Evolutionary conservation across 2,797 vertebrate genomes (phyloP).

Genomic region (Carapus acus): DNA sequence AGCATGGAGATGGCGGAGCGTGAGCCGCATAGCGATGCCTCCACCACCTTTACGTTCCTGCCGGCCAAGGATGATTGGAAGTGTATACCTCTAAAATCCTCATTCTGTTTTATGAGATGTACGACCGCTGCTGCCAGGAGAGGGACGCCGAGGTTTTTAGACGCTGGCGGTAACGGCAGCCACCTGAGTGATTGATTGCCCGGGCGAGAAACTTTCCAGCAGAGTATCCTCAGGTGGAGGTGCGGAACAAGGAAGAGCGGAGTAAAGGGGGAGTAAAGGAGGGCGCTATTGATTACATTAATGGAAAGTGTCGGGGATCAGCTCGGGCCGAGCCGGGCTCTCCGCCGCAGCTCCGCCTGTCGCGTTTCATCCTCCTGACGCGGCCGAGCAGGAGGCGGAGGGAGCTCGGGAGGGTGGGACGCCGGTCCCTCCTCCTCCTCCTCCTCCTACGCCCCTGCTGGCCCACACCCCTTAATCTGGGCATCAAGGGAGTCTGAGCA

Average conservation of each 20-base stretch:
- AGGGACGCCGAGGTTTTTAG: conserved; percentile 28
- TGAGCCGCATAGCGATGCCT: conserved; percentile 31
- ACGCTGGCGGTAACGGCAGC: conserved; percentile 28
- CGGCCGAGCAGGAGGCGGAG: conserved; percentile 20
- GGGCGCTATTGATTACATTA: conserved; percentile 33
- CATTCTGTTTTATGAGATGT: conserved; percentile 46
- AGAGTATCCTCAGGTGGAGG: conserved; percentile 14
- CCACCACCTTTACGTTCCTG: conserved; percentile 31
- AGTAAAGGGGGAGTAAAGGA: conserved; percentile 4
- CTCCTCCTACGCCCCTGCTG: conserved; percentile 36
- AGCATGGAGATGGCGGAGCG: conserved; percentile 9
- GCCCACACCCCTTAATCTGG: conserved; percentile 51
- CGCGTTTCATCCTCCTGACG: conserved; percentile 27
- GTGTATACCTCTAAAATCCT: conserved; percentile 34
- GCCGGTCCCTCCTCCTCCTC: conserved; percentile 15
- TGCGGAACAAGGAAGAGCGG: conserved; percentile 15
- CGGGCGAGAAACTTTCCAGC: conserved; percentile 4
- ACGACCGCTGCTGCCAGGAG: conserved; percentile 5
- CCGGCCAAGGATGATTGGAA: conserved; percentile 31
- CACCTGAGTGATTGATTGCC: conserved; percentile 41
- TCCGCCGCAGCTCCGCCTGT: conserved; percentile 7
- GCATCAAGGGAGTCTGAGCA: conserved; percentile 49
- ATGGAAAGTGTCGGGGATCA: conserved; percentile 29
- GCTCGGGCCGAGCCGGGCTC: conserved; percentile 28
- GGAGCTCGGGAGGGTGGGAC: not conserved